Base-by-base conservation (phyloP, 1,140 invertebrate species). In the Meloidogyne hapla region DNA sequence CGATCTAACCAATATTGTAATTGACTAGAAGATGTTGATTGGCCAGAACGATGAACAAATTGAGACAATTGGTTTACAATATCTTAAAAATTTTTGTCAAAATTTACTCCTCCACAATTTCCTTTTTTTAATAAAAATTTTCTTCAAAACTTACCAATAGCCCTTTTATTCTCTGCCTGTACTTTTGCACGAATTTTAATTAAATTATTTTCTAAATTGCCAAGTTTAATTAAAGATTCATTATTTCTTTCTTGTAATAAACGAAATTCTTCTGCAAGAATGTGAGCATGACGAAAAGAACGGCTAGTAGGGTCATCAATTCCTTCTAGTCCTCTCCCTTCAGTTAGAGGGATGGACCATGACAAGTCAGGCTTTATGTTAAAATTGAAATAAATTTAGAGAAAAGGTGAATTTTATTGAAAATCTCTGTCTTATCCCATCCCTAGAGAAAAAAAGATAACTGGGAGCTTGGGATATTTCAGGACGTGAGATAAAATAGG, bases 231-330 rank as follows among this genome's bases (percentile, higher is more conserved):
- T 56, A 74, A 48, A 23, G 81, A 81, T n/a, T 82, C 79, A 26
- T 73, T 69, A 48, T 76, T 81, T 38, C 82, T 72, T 63, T 82
- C 81, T 38, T 72, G 33, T n/a, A 84, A 25, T 25, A 84, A 63
- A 38, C 69, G 67, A 21, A 84, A 80, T 38, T 82, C 81, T 66
- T 84, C 78, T 21, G 81, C 75, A 12, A 84, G 69, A 18, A 80
- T 40, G 2, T 72, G 26, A 13, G 81, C 81, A 56, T 83, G 75
- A 63, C 77, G 72, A 15, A 77, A 62, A 26, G 38, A 48, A 4
- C 69, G 28, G 42, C 72, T 80, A 40, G 62, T 28, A 6, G 12
- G 3, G n/a, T 25, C 1, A 79, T 23, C 28, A 28, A 25, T 56
- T 68, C 72, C 3, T 48, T 56, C 48, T n/a, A 21, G 6, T 56